Evolutionary conservation across 1,140 invertebrate species (phyloP).

Genomic region (Rhagoletis pomonella): DNA sequence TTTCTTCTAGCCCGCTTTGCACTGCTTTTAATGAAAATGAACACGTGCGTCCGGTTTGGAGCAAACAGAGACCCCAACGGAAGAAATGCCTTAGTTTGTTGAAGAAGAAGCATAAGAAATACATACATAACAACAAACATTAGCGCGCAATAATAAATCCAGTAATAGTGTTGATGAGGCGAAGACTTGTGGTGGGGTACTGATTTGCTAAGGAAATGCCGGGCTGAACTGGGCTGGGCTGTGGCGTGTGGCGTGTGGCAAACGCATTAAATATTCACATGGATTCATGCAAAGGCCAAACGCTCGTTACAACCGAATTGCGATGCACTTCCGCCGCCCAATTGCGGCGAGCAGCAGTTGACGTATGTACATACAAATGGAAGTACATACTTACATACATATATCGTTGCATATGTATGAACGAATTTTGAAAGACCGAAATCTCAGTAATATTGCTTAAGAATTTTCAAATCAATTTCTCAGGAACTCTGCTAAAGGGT

Average conservation of each 20-base stretch:
- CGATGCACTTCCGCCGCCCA: not conserved
- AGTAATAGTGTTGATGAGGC: slow-evolving; percentile 9
- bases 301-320: not conserved
- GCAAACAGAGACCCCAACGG: slow-evolving; percentile 20
- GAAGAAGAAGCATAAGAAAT: not conserved
- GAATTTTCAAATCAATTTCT: too few species aligned
- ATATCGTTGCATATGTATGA: too few species aligned
- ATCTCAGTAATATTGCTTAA: too few species aligned
- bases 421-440: too few species aligned
- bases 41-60: slow-evolving; percentile 55
- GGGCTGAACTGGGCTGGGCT: not conserved
- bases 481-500: too few species aligned
- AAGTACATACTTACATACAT: not conserved
- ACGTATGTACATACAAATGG: not conserved
- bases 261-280: not conserved
- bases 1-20: not conserved
- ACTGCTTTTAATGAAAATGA: slow-evolving; percentile 52
- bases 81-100: slow-evolving; percentile 25
- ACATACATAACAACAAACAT: not conserved
- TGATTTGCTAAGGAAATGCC: not conserved
- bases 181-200: not conserved
- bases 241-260: not conserved
- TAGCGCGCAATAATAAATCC: slow-evolving; percentile 17
- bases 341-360: not conserved
- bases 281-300: not conserved